phyloP scores from a whole-genome alignment of 2,888 invertebrate genomes.

The Creontiades dilutus region DNA sequence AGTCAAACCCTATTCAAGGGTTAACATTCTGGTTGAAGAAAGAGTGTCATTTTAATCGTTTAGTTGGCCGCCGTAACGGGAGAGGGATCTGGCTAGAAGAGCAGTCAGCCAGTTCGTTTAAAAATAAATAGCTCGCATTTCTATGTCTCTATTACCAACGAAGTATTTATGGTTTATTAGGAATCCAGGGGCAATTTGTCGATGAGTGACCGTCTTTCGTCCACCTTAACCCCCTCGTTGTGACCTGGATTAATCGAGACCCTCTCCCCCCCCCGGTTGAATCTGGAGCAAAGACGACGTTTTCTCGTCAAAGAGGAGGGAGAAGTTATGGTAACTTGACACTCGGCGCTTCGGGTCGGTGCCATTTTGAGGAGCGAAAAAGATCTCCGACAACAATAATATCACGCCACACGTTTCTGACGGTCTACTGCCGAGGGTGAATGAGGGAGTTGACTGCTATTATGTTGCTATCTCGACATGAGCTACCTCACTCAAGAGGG shows the following conservation, averaged over 20 bases:
- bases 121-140: constrained; percentile 72
- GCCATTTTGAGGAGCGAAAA: constrained; percentile 64
- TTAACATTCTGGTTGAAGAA: constrained; percentile 40
- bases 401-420: constrained; percentile 3
- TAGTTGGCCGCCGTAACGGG: constrained; percentile 54
- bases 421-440: neutral
- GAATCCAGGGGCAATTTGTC: constrained; percentile 29
- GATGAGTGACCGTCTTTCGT: constrained; percentile 8
- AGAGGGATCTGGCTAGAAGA: constrained; percentile 65
- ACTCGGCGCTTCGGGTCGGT: constrained; percentile 67
- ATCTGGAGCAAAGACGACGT: neutral
- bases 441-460: neutral
- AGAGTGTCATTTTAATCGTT: constrained; percentile 48
- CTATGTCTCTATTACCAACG: constrained; percentile 64
- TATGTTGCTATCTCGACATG: neutral
- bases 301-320: neutral
- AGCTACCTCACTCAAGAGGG: too few relatives aligned
- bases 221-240: constrained; percentile 18
- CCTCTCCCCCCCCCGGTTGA: neutral
- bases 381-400: constrained; percentile 41
- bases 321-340: constrained; percentile 48
- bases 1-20: neutral
- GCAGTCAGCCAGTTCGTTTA: constrained; percentile 66
- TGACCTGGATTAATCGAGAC: neutral
- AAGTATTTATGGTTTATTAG: constrained; percentile 59